A percentile compares a stretch with the other conserved stretches of the same genome.
Conservation (phyloP, 2,113 vertebrate genomes). For the Hylia prasina region DNA sequence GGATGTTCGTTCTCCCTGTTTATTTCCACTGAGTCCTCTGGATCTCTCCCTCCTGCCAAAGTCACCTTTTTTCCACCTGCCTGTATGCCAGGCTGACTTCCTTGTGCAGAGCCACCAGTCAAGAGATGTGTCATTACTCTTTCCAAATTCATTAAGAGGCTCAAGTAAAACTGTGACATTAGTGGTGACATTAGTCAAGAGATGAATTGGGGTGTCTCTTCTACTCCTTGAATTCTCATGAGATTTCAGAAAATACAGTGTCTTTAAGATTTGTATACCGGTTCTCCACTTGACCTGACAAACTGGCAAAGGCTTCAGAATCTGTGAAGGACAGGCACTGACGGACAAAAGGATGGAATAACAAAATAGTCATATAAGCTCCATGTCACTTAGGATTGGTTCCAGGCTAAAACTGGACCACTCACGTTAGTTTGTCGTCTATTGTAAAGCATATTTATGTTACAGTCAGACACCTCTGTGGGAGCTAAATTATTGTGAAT, state of each 20-base stretch:
- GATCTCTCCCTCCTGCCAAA: background rate
- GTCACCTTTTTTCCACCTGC: background rate
- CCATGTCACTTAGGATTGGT: background rate
- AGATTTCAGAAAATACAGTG: background rate
- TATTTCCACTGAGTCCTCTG: background rate
- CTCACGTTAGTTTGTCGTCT: background rate
- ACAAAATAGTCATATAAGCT: background rate
- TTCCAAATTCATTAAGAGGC: background rate
- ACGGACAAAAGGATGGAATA: background rate
- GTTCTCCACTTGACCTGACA: background rate
- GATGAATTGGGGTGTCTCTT: background rate
- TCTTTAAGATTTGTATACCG: background rate
- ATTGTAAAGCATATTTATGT: background rate
- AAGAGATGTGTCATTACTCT: background rate
- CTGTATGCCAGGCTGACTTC: background rate
- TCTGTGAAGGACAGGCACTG: background rate
- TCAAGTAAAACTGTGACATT: background rate
- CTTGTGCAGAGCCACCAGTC: background rate
- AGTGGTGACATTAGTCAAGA: background rate
- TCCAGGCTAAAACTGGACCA: background rate
- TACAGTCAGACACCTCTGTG: background rate
- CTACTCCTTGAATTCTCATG: background rate
- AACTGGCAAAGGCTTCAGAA: background rate
- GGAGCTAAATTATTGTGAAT: background rate
- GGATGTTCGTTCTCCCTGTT: rapidly evolving